Evolutionary conservation across 2,888 invertebrate genomes (phyloP).

Genomic region (Cryptops parisi): DNA sequence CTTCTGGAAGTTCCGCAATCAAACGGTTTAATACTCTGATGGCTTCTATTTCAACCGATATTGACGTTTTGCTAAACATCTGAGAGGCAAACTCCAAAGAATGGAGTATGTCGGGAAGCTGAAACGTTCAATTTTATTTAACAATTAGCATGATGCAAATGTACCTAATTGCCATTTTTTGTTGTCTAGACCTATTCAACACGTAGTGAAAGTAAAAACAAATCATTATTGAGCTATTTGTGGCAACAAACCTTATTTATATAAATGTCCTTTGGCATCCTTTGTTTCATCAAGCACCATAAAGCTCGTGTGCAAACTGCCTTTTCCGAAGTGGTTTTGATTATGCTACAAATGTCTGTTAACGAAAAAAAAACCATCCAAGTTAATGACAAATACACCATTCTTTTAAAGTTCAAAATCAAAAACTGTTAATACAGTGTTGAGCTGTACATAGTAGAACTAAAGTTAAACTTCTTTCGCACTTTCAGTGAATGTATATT

Average conservation of each 20-base stretch:
- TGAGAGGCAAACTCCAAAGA: background rate
- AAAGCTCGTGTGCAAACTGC: constrained; percentile 3
- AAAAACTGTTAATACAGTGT: too few relatives aligned
- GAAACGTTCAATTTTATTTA: background rate
- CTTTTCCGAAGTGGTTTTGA: constrained; percentile 3
- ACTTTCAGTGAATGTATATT: too few relatives aligned
- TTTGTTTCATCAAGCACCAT: constrained; percentile 6
- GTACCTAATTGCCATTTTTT: too few relatives aligned
- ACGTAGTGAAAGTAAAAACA: background rate
- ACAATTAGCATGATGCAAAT: background rate
- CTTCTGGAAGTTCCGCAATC: constrained; percentile 3
- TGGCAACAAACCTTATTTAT: constrained; percentile 5
- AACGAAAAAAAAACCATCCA: too few relatives aligned
- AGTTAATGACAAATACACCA: too few relatives aligned
- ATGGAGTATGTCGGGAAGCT: background rate
- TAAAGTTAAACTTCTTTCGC: too few relatives aligned
- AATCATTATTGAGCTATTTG: too few relatives aligned
- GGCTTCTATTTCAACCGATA: constrained; percentile 8
- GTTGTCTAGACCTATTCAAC: too few relatives aligned
- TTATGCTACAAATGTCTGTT: constrained; percentile 4
- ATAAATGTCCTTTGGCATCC: background rate
- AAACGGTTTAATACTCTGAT: constrained; percentile 7
- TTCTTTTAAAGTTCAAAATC: too few relatives aligned
- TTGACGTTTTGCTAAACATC: background rate
- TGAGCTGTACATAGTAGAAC: too few relatives aligned